A percentile compares a stretch with the other conserved stretches of the same genome.
Conservation (phyloP, 2,797 vertebrate genomes). For the Cottoperca gobio region DNA sequence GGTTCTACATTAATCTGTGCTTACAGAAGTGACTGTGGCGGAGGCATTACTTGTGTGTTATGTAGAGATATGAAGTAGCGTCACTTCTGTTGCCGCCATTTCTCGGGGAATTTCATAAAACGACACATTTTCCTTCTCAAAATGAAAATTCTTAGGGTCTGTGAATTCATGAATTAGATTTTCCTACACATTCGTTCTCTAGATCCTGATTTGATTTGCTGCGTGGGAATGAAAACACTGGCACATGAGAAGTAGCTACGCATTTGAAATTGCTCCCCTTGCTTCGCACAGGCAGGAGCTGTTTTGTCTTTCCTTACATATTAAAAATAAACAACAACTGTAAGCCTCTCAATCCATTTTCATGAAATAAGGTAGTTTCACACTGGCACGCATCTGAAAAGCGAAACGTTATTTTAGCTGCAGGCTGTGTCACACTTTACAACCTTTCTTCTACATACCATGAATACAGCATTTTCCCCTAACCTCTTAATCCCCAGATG, state of each 20-base stretch:
- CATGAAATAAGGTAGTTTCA: slow-evolving; percentile 28
- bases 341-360: slow-evolving; percentile 31
- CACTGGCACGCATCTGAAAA: slow-evolving; percentile 31
- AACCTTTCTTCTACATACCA: slow-evolving; percentile 59
- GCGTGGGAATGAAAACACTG: slow-evolving; percentile 31
- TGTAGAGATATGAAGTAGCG: neutral
- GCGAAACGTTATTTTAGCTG: slow-evolving; percentile 25
- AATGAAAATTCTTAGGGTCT: slow-evolving; percentile 2
- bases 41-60: neutral
- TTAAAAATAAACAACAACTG: neutral
- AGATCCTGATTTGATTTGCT: slow-evolving; percentile 29
- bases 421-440: slow-evolving; percentile 53
- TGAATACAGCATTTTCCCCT: slow-evolving; percentile 46
- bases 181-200: slow-evolving; percentile 9
- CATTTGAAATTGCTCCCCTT: slow-evolving; percentile 4
- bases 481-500: slow-evolving; percentile 50
- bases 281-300: neutral
- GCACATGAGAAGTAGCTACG: slow-evolving; percentile 23
- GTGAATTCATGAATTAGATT: neutral
- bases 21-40: neutral
- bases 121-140: slow-evolving; percentile 2
- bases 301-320: slow-evolving; percentile 12
- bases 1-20: slow-evolving; percentile 12
- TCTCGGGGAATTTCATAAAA: neutral
- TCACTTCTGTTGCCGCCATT: neutral